Conservation (phyloP, 2,113 vertebrate species). For the Pardalotus punctatus region DNA sequence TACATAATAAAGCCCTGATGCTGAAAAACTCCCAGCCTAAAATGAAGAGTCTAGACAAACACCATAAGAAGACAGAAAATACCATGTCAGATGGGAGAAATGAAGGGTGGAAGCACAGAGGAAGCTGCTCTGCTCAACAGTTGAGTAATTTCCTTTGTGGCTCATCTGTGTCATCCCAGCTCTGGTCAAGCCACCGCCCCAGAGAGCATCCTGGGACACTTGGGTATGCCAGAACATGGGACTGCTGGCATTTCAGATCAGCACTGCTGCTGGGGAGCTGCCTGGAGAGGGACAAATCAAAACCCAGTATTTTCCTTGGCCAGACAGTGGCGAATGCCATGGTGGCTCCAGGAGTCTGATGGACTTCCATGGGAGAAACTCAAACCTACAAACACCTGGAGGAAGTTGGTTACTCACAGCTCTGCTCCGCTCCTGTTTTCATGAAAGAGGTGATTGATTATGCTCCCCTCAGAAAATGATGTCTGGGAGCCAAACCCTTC, state of each 20-base stretch:
- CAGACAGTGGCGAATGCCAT: not conserved
- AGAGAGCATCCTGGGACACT: not conserved
- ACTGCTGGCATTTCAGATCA: not conserved
- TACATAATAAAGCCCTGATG: not conserved
- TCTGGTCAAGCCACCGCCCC: not conserved
- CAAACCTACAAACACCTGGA: not conserved
- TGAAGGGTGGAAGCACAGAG: not conserved
- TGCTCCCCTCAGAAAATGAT: fast-evolving
- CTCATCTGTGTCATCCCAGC: not conserved
- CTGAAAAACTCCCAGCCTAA: not conserved
- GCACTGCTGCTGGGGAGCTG: not conserved
- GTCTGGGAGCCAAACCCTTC: not conserved
- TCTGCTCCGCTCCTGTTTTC: not conserved
- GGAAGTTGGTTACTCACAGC: not conserved
- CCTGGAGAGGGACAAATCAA: not conserved
- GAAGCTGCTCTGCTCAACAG: not conserved
- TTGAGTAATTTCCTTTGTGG: not conserved
- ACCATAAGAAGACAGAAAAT: not conserved
- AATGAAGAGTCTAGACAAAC: not conserved
- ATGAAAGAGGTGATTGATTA: not conserved
- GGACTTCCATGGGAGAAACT: not conserved
- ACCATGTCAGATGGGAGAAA: not conserved
- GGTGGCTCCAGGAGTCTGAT: not conserved
- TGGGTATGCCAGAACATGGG: fast-evolving
- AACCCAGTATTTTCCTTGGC: not conserved